Percentiles rank a stretch among this genome's conserved stretches.
phyloP scores from a whole-genome alignment of 2,888 invertebrate genomes.

The Myopa tessellatipennis region DNA sequence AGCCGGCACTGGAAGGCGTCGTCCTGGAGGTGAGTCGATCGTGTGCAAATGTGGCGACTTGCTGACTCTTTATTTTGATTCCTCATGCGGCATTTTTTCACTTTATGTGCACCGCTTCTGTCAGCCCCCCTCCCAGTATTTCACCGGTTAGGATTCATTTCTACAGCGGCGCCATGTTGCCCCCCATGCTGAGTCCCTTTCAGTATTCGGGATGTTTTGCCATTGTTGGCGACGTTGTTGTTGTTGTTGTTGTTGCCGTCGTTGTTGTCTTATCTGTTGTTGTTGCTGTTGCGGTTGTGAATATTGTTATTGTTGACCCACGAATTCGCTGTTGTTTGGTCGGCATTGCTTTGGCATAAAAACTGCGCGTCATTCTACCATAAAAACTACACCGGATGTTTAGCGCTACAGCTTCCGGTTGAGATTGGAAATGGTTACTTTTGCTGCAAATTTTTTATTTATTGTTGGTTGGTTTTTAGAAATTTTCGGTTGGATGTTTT shows the following conservation, averaged over 20 bases:
- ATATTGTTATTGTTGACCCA: slow-evolving; percentile 49
- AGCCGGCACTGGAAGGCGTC: slow-evolving; percentile 70
- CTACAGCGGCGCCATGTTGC: neutral
- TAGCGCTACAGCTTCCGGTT: slow-evolving; percentile 42
- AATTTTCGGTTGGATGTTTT: neutral
- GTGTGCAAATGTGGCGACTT: neutral
- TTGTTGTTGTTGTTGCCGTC: slow-evolving; percentile 2
- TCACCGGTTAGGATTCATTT: slow-evolving; percentile 7
- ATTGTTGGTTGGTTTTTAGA: neutral
- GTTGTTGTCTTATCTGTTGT: slow-evolving; percentile 32
- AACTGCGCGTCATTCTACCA: slow-evolving; percentile 49
- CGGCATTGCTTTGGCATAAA: neutral
- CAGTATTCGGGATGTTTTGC: neutral
- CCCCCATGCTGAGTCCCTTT: neutral
- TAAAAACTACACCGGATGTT: slow-evolving; percentile 42
- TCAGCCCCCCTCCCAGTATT: neutral
- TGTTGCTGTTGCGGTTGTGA: slow-evolving; percentile 29
- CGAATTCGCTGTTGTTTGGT: slow-evolving; percentile 15
- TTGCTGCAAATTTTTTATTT: slow-evolving; percentile 35
- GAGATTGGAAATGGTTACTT: slow-evolving; percentile 46
- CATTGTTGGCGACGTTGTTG: slow-evolving; percentile 20
- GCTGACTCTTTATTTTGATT: neutral
- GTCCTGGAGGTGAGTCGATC: slow-evolving; percentile 70
- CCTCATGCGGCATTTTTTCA: slow-evolving; percentile 50
- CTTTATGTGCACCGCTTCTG: neutral